Percentiles rank a stretch among this genome's conserved stretches.
Evolutionary conservation across 2,113 vertebrate species (phyloP).

Genomic region (Trematomus loennbergii): DNA sequence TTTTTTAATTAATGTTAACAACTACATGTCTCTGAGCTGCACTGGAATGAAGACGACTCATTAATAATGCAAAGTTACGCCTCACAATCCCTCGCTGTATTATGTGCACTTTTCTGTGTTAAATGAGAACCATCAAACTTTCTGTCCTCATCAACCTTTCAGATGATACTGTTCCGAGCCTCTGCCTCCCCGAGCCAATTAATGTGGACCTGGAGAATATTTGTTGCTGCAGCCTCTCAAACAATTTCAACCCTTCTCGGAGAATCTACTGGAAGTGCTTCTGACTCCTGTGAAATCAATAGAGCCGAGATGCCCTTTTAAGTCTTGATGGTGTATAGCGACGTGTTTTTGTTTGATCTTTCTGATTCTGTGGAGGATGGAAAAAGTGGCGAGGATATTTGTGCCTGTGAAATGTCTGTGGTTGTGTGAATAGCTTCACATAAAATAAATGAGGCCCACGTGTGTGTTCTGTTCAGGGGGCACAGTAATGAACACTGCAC

Average conservation of each 20-base stretch:
- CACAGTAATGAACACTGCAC: slow-evolving; percentile 69
- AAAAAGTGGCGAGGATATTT: slow-evolving; percentile 26
- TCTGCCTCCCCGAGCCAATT: slow-evolving; percentile 82
- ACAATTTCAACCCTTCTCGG: slow-evolving; percentile 71
- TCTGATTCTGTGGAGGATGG: slow-evolving; percentile 57
- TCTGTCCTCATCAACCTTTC: slow-evolving; percentile 83
- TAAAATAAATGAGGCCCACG: slow-evolving; percentile 69
- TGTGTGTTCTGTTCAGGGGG: slow-evolving; percentile 65
- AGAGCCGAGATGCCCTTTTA: slow-evolving; percentile 80
- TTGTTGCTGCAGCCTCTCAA: slow-evolving; percentile 69
- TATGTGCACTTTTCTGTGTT: slow-evolving; percentile 73
- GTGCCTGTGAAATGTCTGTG: slow-evolving; percentile 41
- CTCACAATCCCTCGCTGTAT: slow-evolving; percentile 55
- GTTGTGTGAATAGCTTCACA: slow-evolving; percentile 39
- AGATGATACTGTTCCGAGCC: slow-evolving; percentile 72
- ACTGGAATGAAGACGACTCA: slow-evolving; percentile 67
- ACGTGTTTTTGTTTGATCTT: slow-evolving; percentile 75
- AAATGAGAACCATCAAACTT: slow-evolving; percentile 79
- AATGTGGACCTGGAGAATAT: slow-evolving; percentile 79
- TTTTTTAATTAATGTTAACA: slow-evolving; percentile 75
- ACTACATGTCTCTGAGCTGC: slow-evolving; percentile 57
- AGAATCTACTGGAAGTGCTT: slow-evolving; percentile 73
- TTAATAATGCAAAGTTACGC: slow-evolving; percentile 71
- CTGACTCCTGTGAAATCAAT: slow-evolving; percentile 80
- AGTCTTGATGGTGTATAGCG: slow-evolving; percentile 68